These are phyloP conservation scores for Mesocricetus auratus DNA, from an alignment of 2,113 vertebrate species.

Conservation along the genomic window DNA sequence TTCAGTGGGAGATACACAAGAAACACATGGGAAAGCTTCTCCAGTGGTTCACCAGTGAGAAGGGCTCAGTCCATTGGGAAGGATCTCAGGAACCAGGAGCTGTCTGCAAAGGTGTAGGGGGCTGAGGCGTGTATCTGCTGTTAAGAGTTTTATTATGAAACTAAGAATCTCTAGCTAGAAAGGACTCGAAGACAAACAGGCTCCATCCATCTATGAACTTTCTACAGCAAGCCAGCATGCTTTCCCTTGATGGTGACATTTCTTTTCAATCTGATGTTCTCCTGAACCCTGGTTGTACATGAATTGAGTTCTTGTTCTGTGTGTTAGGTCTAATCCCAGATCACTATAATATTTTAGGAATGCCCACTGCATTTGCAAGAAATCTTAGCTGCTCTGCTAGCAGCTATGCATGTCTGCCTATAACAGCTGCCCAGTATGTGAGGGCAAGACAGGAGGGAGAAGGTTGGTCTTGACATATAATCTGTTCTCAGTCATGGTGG, in stretches of 20 bases:
- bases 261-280: background rate
- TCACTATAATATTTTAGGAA: background rate
- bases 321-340: background rate
- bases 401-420: background rate
- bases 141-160: background rate
- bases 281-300: background rate
- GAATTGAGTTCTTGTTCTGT: background rate
- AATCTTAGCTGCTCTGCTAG: background rate
- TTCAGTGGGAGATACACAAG: background rate
- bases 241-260: background rate
- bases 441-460: background rate
- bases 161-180: background rate
- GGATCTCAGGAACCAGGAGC: background rate
- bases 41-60: background rate
- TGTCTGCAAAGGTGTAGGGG: background rate
- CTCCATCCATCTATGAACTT: background rate
- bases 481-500: background rate
- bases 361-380: background rate
- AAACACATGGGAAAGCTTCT: background rate
- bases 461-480: background rate
- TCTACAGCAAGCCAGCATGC: background rate
- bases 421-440: background rate
- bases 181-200: background rate
- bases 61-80: background rate
- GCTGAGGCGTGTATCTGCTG: background rate